Base-by-base conservation (phyloP, 1,140 invertebrate species). In the Medauroidea extradentata region DNA sequence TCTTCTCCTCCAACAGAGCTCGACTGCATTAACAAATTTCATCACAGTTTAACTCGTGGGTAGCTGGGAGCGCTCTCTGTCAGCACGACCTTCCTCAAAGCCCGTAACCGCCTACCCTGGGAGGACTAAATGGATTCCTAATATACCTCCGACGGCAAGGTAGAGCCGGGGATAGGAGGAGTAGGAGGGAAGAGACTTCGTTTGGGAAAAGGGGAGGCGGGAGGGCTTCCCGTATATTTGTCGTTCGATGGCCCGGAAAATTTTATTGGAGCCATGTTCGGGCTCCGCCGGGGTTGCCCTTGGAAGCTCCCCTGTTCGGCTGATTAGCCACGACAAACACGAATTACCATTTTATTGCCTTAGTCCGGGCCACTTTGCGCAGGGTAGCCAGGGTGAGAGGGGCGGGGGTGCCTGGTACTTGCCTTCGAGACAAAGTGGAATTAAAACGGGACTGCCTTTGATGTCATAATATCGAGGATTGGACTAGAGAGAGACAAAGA, bases 331-430 rank as follows among this genome's bases (percentile, higher is more conserved):
- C 68, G 69, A 73, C 76, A 79, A 80, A 80, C 77, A 79, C 72
- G 73, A 78, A 80, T 80, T 80, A 80, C 67, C 78, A 80, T 80
- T 80, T 80, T 80, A 80, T 80, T 80, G 78, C 76, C 65, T 73
- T 75, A 78, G 51, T 48, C 59, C 5, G 29, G 29, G 29, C 29
- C 29, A 34, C 29, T 34, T 34, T 11, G 29, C 29, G 29, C 29
- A 11, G 29, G 29, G 4, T n/a, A n/a, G n/a, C n/a, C n/a, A n/a
- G n/a, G n/a, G n/a, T n/a, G n/a, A 34, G 11, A 63, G 60, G 56
- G 56, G 60, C 55, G 58, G 60, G 57, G 50, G 57, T 53, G 60
- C 56, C 46, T 60, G 55, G 53, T 48, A 49, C 44, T 57, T 61
- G 61, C 61, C 57, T 55, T 59, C 29, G 55, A 63, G 62, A 65